These are phyloP conservation scores for Natrix natrix DNA, from an alignment of 2,797 vertebrate genomes.

Conservation along the genomic window DNA sequence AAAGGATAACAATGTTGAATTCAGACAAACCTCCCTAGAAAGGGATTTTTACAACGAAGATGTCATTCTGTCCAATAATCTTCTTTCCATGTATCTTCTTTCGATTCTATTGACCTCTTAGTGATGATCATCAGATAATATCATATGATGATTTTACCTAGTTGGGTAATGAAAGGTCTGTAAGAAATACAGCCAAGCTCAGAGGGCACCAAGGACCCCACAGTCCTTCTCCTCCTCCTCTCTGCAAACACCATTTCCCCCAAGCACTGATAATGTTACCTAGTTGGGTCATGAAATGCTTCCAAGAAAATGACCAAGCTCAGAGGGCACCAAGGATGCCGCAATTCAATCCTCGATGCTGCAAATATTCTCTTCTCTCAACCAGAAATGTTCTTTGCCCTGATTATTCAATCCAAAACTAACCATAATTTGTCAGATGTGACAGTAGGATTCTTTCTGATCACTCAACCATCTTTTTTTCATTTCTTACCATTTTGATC, in stretches of 20 bases:
- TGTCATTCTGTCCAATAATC: background rate
- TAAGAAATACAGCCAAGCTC: background rate
- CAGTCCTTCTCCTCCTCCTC: background rate
- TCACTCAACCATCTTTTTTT: background rate
- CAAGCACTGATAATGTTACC: background rate
- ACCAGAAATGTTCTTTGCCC: background rate
- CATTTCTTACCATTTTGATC: background rate
- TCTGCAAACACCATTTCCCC: too few species aligned
- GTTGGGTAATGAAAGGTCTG: background rate
- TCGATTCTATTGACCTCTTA: background rate
- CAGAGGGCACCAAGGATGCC: too few species aligned
- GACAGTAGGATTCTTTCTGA: background rate
- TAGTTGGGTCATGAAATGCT: background rate
- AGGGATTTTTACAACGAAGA: background rate
- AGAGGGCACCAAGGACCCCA: background rate
- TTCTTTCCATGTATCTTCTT: background rate
- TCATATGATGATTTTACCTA: background rate
- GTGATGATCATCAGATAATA: background rate
- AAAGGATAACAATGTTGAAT: background rate
- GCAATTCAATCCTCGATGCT: background rate
- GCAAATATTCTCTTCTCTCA: background rate
- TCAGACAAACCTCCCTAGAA: too few species aligned
- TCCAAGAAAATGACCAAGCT: background rate
- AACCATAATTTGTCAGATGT: background rate
- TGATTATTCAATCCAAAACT: background rate